Evolutionary conservation across 2,888 invertebrate species (phyloP).

Genomic region (Atherix ibis): DNA sequence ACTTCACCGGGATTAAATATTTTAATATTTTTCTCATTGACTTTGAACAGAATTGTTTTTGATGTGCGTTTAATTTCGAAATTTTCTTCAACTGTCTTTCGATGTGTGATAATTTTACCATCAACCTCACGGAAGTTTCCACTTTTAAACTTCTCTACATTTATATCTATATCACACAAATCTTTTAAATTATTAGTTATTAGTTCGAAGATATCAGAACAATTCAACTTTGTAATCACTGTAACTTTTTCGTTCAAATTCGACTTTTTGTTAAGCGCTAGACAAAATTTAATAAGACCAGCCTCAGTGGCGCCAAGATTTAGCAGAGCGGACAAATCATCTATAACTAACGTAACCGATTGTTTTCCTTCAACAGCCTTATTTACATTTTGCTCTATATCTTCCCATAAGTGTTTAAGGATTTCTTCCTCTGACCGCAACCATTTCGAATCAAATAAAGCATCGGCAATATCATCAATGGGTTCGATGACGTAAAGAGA

Average conservation of each 20-base stretch:
- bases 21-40: slow-evolving; percentile 58
- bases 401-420: slow-evolving; percentile 31
- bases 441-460: slow-evolving; percentile 28
- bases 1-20: slow-evolving; percentile 51
- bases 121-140: slow-evolving; percentile 59
- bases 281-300: slow-evolving; percentile 37
- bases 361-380: slow-evolving; percentile 27
- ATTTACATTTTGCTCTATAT: slow-evolving; percentile 31
- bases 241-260: slow-evolving; percentile 21
- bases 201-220: slow-evolving; percentile 40
- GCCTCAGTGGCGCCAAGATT: slow-evolving; percentile 42
- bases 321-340: slow-evolving; percentile 55
- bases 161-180: slow-evolving; percentile 44
- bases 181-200: slow-evolving; percentile 46
- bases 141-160: slow-evolving; percentile 49
- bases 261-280: slow-evolving; percentile 26
- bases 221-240: slow-evolving; percentile 42
- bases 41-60: slow-evolving; percentile 40
- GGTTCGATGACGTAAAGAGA: slow-evolving; percentile 39
- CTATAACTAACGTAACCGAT: slow-evolving; percentile 45
- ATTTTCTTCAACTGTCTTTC: slow-evolving; percentile 16
- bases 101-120: slow-evolving; percentile 40
- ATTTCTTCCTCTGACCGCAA: slow-evolving; percentile 21
- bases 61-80: slow-evolving; percentile 19
- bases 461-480: slow-evolving; percentile 33